A percentile compares a stretch with the other conserved stretches of the same genome.
Evolutionary conservation across 2,888 invertebrate genomes (phyloP).

Genomic region (Byasa hedistus): DNA sequence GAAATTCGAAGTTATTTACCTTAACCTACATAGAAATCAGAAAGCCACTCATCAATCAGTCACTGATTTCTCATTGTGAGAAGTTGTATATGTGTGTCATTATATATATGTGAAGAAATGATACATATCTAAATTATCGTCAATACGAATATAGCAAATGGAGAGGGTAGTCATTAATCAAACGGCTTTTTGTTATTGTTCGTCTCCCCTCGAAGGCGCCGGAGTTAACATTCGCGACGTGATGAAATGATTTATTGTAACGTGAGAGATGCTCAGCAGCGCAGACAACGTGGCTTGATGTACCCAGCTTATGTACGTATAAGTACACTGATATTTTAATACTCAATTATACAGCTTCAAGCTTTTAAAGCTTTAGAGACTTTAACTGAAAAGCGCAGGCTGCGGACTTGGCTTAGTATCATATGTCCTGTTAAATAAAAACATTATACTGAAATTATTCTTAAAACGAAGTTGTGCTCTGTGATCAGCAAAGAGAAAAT

Average conservation of each 20-base stretch:
- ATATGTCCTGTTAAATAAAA: too few relatives aligned
- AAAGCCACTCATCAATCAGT: neutral
- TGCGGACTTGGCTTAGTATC: too few relatives aligned
- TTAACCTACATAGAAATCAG: too few relatives aligned
- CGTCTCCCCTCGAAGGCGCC: conserved; percentile 29
- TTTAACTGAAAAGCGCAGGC: neutral
- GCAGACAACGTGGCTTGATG: conserved; percentile 16
- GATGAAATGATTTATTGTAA: conserved; percentile 28
- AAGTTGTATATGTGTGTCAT: neutral
- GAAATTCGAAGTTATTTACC: too few relatives aligned
- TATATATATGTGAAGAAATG: conserved; percentile 15
- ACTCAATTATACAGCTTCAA: too few relatives aligned
- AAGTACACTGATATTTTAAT: neutral
- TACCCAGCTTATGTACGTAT: neutral
- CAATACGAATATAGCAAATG: conserved; percentile 25
- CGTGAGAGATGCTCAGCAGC: conserved; percentile 10
- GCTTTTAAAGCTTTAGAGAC: too few relatives aligned
- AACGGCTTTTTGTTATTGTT: conserved; percentile 27
- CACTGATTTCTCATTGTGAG: neutral
- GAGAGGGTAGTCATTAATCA: conserved; percentile 25
- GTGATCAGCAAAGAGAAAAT: too few relatives aligned
- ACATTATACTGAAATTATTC: too few relatives aligned
- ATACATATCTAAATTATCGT: conserved; percentile 27
- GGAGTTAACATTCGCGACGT: conserved; percentile 23
- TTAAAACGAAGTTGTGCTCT: too few relatives aligned